Percentiles rank a stretch among this genome's conserved stretches.
Evolutionary conservation across 92 coral and sea anemone species (phyloP).

Genomic region (Epizoanthus illoricatus): DNA sequence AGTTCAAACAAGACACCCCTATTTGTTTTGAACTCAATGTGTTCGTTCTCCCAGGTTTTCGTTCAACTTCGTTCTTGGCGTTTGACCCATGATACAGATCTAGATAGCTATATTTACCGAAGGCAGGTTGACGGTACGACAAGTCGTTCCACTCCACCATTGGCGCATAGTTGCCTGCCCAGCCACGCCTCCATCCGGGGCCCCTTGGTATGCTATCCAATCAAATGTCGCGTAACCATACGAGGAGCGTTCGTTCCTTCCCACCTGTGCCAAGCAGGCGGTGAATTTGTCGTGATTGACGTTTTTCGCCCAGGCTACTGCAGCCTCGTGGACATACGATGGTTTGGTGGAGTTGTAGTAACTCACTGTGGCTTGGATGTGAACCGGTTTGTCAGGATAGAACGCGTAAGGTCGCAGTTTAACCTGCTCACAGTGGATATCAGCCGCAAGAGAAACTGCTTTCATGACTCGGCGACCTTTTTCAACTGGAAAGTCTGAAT

Average conservation of each 20-base stretch:
- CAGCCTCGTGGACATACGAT: slow-evolving; percentile 52
- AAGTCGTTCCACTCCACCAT: slow-evolving; percentile 62
- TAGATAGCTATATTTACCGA: slow-evolving; percentile 12
- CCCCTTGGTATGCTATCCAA: slow-evolving; percentile 59
- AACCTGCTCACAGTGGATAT: slow-evolving; percentile 41
- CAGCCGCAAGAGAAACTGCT: slow-evolving; percentile 18
- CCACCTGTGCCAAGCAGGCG: slow-evolving; percentile 46
- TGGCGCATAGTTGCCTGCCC: slow-evolving; percentile 48
- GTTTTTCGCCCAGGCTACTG: slow-evolving; percentile 51
- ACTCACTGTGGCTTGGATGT: slow-evolving; percentile 59
- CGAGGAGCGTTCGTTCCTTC: slow-evolving; percentile 37
- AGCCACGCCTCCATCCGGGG: slow-evolving; percentile 62
- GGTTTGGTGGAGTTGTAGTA: slow-evolving; percentile 43
- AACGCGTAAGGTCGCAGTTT: slow-evolving; percentile 48
- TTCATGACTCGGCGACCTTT: slow-evolving; percentile 48
- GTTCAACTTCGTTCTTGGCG: no score
- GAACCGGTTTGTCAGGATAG: slow-evolving; percentile 68
- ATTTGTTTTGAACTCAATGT: no score
- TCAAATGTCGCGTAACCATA: slow-evolving; percentile 42
- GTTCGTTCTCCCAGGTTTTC: no score
- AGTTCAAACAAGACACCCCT: no score
- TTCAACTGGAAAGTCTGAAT: slow-evolving; percentile 44
- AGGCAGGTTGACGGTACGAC: slow-evolving; percentile 35
- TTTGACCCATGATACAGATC: no score
- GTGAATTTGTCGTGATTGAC: slow-evolving; percentile 36